Base-by-base conservation (phyloP, 2,113 vertebrate genomes). In the Mastomys natalensis region DNA sequence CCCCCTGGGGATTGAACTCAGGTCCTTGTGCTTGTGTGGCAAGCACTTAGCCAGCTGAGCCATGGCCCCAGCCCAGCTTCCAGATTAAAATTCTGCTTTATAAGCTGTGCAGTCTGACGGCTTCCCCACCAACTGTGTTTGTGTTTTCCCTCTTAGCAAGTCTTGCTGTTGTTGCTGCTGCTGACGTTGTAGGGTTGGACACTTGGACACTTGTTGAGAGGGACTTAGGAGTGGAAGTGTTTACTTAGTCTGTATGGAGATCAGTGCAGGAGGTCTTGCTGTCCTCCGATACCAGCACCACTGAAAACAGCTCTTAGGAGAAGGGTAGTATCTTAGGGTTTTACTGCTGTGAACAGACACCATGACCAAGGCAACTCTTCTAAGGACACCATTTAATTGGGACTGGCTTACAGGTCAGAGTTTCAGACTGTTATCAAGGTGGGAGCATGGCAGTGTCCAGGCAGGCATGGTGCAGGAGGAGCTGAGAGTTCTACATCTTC, bases 21-120 rank as follows among this genome's bases (percentile, higher is more conserved):
- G 22, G 55, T 60, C 53, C 21, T n/a, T 40, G 77, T 7, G 53
- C 53, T 82, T 58, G 48, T 3, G 21, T n/a, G 53, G 6, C 80
- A 26, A 29, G n/a, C 80, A 84, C 24, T 29, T 40, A 17, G 7
- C 11, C 3, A 60, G 16, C 37, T 9, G 80, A 84, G 24, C 7
- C 55, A 40, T 29, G 21, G 11, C 37, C 37, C 22, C 6, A 82
- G 80, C 5, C 22, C 55, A 82, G 37, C 55, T 40, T 93, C 70
- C 87, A 53, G 93, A 40, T 62, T 88, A 68, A 68, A 93, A 89
- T 80, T 91, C 72, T 40, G 51, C 43, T 64, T 73, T 70, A 66
- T 77, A 53, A 29, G 48, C 85, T 90, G 78, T 60, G 8, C 37
- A 16, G 29, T 89, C 82, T 5, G 73, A 55, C 26, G 66, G 10